phyloP scores from a whole-genome alignment of 2,113 vertebrate species.

The Raphicerus campestris region DNA sequence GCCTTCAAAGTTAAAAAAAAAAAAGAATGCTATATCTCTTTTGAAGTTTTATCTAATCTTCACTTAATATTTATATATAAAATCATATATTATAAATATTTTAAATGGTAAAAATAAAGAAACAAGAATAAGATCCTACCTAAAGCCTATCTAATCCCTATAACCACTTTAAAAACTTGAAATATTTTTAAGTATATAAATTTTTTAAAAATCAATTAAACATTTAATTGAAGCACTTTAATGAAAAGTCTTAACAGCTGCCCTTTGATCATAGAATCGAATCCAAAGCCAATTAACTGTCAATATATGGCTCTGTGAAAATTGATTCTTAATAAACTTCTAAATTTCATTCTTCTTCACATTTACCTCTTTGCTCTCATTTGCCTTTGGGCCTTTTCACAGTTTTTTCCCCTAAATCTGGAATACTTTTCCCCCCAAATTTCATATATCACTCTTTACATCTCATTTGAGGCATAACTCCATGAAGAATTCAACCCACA shows the following conservation, averaged over 20 bases:
- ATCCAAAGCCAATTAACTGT: not conserved
- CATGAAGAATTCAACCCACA: not conserved
- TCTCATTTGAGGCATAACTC: not conserved
- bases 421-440: not conserved
- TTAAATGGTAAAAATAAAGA: not conserved
- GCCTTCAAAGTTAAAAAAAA: not conserved
- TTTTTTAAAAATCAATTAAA: not conserved
- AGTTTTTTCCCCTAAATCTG: not conserved
- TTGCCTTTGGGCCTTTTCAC: not conserved
- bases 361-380: not conserved
- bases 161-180: not conserved
- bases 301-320: not conserved
- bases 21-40: not conserved
- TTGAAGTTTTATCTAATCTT: not conserved
- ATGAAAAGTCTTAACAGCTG: not conserved
- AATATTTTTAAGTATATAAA: not conserved
- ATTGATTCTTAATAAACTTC: slow-evolving; percentile 2
- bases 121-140: not conserved
- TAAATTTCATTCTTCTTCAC: not conserved
- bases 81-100: not conserved
- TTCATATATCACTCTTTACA: not conserved
- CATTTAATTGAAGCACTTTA: slow-evolving; percentile 8
- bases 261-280: not conserved
- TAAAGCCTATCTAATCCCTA: not conserved
- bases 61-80: not conserved